Conservation (phyloP, 2,113 vertebrate genomes). For the Antennarius striatus region DNA sequence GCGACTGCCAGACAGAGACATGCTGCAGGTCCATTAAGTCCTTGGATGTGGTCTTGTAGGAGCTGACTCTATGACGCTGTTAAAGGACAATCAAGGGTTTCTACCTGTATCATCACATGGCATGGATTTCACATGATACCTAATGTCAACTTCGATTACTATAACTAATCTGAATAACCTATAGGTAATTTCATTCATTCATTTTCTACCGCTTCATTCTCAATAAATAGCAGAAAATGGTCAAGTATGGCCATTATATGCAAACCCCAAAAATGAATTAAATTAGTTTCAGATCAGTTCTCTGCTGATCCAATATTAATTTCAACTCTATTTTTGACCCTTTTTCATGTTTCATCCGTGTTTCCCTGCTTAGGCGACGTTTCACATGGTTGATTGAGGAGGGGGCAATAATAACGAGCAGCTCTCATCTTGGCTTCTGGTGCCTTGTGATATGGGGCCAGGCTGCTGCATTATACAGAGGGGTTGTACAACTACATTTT, state of each 20-base stretch:
- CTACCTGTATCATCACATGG: conserved; percentile 23
- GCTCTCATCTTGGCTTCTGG: conserved; percentile 72
- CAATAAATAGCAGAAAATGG: too few relatives aligned
- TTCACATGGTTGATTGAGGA: conserved; percentile 11
- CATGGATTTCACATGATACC: conserved; percentile 4
- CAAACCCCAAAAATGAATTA: too few relatives aligned
- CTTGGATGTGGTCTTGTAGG: conserved; percentile 37
- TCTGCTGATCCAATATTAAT: neutral
- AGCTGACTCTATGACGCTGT: conserved; percentile 41
- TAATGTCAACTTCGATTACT: neutral
- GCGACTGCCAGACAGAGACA: conserved; percentile 48
- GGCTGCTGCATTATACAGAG: conserved; percentile 77
- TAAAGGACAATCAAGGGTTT: conserved; percentile 56
- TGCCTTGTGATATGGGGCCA: conserved; percentile 71
- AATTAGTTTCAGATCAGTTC: neutral
- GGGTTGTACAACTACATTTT: conserved; percentile 83
- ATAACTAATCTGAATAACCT: too few relatives aligned
- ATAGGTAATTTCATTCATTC: too few relatives aligned
- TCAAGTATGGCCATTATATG: too few relatives aligned
- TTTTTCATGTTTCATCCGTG: conserved; percentile 19
- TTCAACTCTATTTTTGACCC: conserved; percentile 20
- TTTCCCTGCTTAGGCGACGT: conserved; percentile 63
- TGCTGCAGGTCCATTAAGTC: conserved; percentile 64
- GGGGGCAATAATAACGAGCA: conserved; percentile 60
- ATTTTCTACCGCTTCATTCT: too few relatives aligned